Conservation (phyloP, 2,888 invertebrate genomes). For the Herminia tarsipennalis region DNA sequence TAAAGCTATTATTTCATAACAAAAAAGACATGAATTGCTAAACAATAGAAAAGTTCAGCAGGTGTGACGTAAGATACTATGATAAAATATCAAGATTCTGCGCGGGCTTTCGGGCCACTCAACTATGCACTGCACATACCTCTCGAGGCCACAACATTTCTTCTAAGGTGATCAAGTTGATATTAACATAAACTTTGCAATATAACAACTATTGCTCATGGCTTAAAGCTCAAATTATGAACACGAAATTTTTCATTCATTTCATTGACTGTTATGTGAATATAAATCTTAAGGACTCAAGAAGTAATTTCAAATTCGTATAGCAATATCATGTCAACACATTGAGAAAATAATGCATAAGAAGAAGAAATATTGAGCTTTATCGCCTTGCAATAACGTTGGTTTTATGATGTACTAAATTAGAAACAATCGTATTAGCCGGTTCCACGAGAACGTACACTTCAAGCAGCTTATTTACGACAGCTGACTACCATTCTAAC, state of each 20-base stretch:
- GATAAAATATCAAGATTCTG: slow-evolving; percentile 56
- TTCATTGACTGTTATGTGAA: slow-evolving; percentile 21
- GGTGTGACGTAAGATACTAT: slow-evolving; percentile 46
- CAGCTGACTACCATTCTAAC: slow-evolving; percentile 59
- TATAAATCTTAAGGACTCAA: slow-evolving; percentile 19
- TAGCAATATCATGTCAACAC: slow-evolving; percentile 20
- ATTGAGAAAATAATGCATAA: slow-evolving; percentile 21
- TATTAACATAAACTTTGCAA: slow-evolving; percentile 25
- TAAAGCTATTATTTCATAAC: slow-evolving; percentile 21
- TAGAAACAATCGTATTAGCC: slow-evolving; percentile 53
- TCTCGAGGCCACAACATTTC: slow-evolving; percentile 73
- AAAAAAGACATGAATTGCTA: slow-evolving; percentile 19
- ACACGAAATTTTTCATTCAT: slow-evolving; percentile 23
- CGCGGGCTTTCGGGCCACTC: slow-evolving; percentile 49
- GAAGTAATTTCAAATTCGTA: slow-evolving; percentile 24
- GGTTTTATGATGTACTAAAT: slow-evolving; percentile 31
- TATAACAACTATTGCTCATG: slow-evolving; percentile 12
- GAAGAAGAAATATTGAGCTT: slow-evolving; percentile 36
- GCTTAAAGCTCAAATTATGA: slow-evolving; percentile 32
- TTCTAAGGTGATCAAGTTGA: slow-evolving; percentile 72
- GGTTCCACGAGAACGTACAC: slow-evolving; percentile 53
- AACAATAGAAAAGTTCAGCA: slow-evolving; percentile 44
- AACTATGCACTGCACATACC: slow-evolving; percentile 62
- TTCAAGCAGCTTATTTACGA: slow-evolving; percentile 49
- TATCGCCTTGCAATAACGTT: slow-evolving; percentile 28